These are phyloP conservation scores for Lanistes nyassanus DNA, from an alignment of 1,140 invertebrate species.

Conservation along the genomic window DNA sequence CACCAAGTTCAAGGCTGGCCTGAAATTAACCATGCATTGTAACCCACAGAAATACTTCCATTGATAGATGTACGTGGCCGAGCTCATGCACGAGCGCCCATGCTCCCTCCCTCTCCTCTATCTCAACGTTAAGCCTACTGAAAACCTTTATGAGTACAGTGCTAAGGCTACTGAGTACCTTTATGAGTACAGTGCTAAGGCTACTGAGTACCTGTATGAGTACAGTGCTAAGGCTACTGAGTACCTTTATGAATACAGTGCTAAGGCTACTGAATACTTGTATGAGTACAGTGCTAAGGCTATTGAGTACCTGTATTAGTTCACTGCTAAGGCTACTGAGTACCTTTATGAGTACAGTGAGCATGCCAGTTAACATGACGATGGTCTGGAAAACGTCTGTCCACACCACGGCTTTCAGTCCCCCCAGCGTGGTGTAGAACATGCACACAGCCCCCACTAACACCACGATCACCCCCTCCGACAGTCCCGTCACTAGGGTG, in stretches of 20 bases:
- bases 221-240: neutral
- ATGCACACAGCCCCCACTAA: conserved; percentile 84
- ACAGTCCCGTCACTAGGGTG: conserved; percentile 78
- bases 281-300: too few species aligned
- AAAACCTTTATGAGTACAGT: neutral
- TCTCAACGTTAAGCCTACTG: neutral
- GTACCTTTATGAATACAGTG: neutral
- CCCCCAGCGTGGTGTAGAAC: conserved; percentile 78
- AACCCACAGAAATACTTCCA: neutral
- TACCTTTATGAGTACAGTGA: conserved; percentile 54
- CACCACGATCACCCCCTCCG: conserved; percentile 79
- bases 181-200: neutral
- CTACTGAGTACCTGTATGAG: neutral
- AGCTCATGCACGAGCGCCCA: neutral
- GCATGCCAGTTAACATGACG: conserved; percentile 52
- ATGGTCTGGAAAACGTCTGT: conserved; percentile 61
- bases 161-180: neutral
- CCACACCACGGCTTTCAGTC: conserved; percentile 62
- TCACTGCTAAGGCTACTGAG: conserved; percentile 36
- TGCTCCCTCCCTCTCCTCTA: neutral
- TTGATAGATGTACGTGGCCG: neutral
- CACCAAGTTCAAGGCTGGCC: conserved; percentile 70
- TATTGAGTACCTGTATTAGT: conserved; percentile 44
- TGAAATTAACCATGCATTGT: conserved; percentile 2
- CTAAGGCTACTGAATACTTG: neutral